Base-by-base conservation (phyloP, 2,797 vertebrate species). In the Aulostomus chinensis region DNA sequence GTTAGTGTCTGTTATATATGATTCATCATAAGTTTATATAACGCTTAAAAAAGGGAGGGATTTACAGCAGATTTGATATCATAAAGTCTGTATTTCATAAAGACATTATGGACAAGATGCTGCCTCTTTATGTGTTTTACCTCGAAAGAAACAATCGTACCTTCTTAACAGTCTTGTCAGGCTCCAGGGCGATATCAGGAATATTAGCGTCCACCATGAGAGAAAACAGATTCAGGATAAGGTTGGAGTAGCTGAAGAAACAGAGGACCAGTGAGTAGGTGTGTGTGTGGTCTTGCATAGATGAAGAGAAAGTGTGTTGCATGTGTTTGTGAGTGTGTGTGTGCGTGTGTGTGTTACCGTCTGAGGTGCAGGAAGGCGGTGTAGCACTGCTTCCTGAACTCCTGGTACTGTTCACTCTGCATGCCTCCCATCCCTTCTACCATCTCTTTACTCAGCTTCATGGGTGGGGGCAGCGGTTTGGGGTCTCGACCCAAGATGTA, bases 391-490 rank as follows among this genome's bases (percentile, higher is more conserved):
- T 99, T 98, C 24, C 96, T 94, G 75, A 99, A 98, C 74, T 98
- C 96, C 63, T 99, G 97, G 89, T 99, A 99, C 80, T 98, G 96
- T 61, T 99, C 97, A 0, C 97, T 99, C 88, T 98, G 96, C 0
- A 94, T 98, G 49, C 97, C 97, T 0, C 97, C 97, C 97, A 99
- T 99, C 6, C 96, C 97, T 87, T 98, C 97, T 50, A 98, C 96
- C 97, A 98, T 99, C 82, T 99, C 97, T 59, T 98, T 98, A 71
- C 97, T 99, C 81, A 99, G 91, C 85, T 99, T 99, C 97, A 99
- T 99, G 0, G 97, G 97, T 0, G 97, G 97, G 8, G 96, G 97
- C 7, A 99, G 91, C 9, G 97, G 97, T 63, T 99, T 99, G 2
- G 97, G 97, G 73, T 99, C 96, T 7, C 96, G 92, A 9, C 96